phyloP scores from a whole-genome alignment of 2,797 vertebrate species.

The Gymnopithys bicolor region DNA sequence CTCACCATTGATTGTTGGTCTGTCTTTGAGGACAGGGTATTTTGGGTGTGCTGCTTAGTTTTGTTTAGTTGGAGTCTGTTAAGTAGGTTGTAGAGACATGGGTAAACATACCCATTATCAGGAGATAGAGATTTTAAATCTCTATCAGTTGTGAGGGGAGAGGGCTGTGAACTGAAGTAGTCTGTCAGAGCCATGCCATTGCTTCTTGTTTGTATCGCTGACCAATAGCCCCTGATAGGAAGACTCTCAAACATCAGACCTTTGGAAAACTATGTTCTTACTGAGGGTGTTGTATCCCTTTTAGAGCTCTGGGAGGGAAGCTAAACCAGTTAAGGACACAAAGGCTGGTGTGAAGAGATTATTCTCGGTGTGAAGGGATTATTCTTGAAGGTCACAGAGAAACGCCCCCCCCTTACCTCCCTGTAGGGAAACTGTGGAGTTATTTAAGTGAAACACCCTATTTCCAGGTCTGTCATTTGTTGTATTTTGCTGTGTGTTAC shows the following conservation, averaged over 20 bases:
- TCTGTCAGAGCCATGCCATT: neutral
- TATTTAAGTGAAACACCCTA: neutral
- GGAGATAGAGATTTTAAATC: neutral
- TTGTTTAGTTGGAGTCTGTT: neutral
- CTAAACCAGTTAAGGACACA: neutral
- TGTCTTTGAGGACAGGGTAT: neutral
- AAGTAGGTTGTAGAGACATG: neutral
- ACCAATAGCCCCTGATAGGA: neutral
- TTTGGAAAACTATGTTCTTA: neutral
- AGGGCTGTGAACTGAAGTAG: neutral
- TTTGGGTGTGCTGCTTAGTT: neutral
- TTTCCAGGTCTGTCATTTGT: neutral
- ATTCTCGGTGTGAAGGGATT: neutral
- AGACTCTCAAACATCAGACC: neutral
- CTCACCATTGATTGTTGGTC: neutral
- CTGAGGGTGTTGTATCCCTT: neutral
- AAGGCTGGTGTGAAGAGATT: neutral
- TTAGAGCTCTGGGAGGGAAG: neutral
- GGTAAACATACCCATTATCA: neutral
- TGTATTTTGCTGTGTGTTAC: neutral
- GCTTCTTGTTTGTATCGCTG: neutral
- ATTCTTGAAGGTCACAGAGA: neutral
- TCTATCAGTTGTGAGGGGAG: neutral
- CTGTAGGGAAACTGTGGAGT: accelerated
- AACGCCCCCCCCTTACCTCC: neutral